Conservation (phyloP, 2,888 invertebrate genomes). For the Sclerodermus sp. region DNA sequence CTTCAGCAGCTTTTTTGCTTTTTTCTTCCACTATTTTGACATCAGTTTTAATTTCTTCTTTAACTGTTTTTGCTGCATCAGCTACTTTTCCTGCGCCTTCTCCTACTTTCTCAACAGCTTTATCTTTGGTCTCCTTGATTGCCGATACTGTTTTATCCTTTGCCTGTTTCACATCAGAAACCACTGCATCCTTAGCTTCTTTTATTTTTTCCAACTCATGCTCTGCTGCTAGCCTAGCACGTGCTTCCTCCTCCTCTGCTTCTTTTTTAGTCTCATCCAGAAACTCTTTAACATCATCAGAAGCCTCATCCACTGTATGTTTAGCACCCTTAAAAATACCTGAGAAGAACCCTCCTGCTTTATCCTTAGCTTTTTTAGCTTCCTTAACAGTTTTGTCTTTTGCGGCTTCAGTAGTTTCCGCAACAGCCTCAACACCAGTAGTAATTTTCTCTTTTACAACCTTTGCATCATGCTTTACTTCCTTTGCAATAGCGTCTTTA, state of each 20-base stretch:
- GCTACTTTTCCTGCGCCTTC: slow-evolving; percentile 58
- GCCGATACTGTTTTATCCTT: slow-evolving; percentile 24
- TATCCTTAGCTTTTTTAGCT: slow-evolving; percentile 44
- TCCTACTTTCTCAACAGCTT: slow-evolving; percentile 45
- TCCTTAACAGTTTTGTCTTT: slow-evolving; percentile 15
- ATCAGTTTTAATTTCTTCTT: slow-evolving; percentile 41
- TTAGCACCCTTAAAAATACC: slow-evolving; percentile 18
- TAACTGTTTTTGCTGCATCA: slow-evolving; percentile 60
- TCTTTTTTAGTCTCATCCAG: slow-evolving; percentile 10
- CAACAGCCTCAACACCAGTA: slow-evolving; percentile 8
- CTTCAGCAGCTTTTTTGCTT: slow-evolving; percentile 7
- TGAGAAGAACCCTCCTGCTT: slow-evolving; percentile 18
- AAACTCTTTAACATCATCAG: slow-evolving; percentile 44
- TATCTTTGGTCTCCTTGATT: slow-evolving; percentile 9
- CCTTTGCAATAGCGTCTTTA: slow-evolving; percentile 4
- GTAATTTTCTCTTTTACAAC: slow-evolving; percentile 14
- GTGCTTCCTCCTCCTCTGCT: slow-evolving; percentile 13
- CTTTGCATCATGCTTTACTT: slow-evolving; percentile 5
- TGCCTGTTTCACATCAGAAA: slow-evolving; percentile 11
- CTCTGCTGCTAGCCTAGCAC: slow-evolving; percentile 27
- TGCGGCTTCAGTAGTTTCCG: slow-evolving; percentile 12
- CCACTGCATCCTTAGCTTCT: slow-evolving; percentile 16
- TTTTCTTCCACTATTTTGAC: slow-evolving; percentile 29
- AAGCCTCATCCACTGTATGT: slow-evolving; percentile 18
- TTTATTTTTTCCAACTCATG: slow-evolving; percentile 7